Conservation (phyloP, 2,888 invertebrate genomes). For the Parthenolecanium corni region DNA sequence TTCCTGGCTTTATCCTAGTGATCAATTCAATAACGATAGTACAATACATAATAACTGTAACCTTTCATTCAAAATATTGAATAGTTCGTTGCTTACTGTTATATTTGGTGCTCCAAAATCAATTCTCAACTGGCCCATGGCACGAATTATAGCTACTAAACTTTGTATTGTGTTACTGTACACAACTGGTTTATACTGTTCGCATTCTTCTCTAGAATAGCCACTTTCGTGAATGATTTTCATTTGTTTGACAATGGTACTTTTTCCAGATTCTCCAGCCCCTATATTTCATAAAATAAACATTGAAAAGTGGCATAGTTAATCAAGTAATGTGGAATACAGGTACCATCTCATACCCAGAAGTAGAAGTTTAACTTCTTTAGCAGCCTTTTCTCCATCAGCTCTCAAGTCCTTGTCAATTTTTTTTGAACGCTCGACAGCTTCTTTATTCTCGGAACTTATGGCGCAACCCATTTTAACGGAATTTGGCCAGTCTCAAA, state of each 20-base stretch:
- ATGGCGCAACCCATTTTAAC: conserved; percentile 65
- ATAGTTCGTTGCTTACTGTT: conserved; percentile 56
- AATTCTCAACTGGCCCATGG: conserved; percentile 78
- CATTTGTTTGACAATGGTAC: conserved; percentile 93
- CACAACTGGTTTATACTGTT: conserved; percentile 79
- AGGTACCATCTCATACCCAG: conserved; percentile 50
- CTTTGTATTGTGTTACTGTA: conserved; percentile 85
- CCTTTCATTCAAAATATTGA: too few relatives aligned
- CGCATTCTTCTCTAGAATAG: conserved; percentile 78
- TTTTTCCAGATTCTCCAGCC: conserved; percentile 88
- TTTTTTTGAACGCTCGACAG: conserved; percentile 69
- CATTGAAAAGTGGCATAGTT: background rate
- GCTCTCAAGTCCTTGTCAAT: conserved; percentile 74
- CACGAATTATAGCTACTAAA: conserved; percentile 79
- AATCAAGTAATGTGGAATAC: background rate
- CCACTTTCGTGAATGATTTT: conserved; percentile 92
- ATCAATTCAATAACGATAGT: too few relatives aligned
- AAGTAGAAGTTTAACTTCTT: conserved; percentile 78
- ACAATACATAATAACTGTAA: too few relatives aligned
- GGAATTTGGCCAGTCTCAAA: too few relatives aligned
- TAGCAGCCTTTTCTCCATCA: conserved; percentile 72
- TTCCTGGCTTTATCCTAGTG: conserved; percentile 72
- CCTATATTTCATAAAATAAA: conserved; percentile 45
- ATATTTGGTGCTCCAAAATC: conserved; percentile 67
- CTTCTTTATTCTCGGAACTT: conserved; percentile 70